phyloP scores from a whole-genome alignment of 2,888 invertebrate genomes.

The Stenodera caucasica region DNA sequence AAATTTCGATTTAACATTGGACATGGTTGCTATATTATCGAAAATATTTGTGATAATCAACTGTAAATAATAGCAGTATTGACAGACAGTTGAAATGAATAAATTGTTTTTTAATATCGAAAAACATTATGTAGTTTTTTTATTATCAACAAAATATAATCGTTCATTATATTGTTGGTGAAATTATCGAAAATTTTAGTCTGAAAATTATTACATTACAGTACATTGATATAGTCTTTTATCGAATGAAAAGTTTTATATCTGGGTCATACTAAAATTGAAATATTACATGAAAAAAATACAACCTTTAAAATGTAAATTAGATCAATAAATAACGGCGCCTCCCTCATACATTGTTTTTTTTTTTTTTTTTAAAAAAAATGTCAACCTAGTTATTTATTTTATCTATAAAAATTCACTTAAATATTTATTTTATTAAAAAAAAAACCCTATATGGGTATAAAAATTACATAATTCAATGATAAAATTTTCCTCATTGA shows the following conservation, averaged over 20 bases:
- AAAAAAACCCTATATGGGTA: background rate
- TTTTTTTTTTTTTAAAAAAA: background rate
- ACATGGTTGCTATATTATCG: background rate
- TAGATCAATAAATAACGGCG: slow-evolving; percentile 2
- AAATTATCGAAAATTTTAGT: too few relatives aligned
- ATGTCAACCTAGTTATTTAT: background rate
- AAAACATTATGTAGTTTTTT: too few relatives aligned
- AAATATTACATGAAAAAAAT: background rate
- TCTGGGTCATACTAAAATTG: background rate
- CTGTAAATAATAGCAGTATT: background rate
- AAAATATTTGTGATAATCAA: background rate
- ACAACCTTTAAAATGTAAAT: background rate
- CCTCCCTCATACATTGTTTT: background rate
- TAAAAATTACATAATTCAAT: background rate
- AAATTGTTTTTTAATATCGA: background rate
- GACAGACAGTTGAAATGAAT: background rate
- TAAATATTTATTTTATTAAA: background rate
- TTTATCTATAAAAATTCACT: background rate
- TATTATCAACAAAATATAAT: too few relatives aligned
- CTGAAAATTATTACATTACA: too few relatives aligned
- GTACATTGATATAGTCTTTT: too few relatives aligned
- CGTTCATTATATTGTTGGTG: too few relatives aligned
- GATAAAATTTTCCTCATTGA: background rate
- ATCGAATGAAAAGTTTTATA: too few relatives aligned
- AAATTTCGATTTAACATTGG: background rate